These are phyloP conservation scores for Volucella inflata DNA, from an alignment of 2,888 invertebrate genomes.

Conservation along the genomic window DNA sequence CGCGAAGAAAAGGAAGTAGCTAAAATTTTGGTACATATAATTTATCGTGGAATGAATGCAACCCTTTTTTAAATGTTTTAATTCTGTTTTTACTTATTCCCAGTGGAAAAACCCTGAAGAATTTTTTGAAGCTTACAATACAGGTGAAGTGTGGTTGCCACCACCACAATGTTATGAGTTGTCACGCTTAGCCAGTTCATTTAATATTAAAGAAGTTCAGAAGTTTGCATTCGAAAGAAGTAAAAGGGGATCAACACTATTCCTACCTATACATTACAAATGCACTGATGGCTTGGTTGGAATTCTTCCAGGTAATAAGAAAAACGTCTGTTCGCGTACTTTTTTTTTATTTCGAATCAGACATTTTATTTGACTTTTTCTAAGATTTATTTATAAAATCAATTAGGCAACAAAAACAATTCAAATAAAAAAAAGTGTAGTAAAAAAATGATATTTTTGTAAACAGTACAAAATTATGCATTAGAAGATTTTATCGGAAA, in stretches of 20 bases:
- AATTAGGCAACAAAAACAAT: no score
- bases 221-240: slow-evolving; percentile 86
- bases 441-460: no score
- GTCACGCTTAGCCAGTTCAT: slow-evolving; percentile 86
- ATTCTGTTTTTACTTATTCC: slow-evolving; percentile 77
- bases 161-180: slow-evolving; percentile 93
- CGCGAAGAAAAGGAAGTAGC: slow-evolving; percentile 77
- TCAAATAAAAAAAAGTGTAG: no score
- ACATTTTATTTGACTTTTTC: no score
- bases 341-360: no score
- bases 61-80: background rate
- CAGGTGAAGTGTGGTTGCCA: slow-evolving; percentile 84
- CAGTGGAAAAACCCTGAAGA: slow-evolving; percentile 88
- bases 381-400: no score
- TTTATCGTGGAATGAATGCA: background rate
- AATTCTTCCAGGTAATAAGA: slow-evolving; percentile 86
- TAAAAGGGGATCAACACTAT: slow-evolving; percentile 84
- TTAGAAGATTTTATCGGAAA: no score
- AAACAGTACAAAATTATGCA: no score
- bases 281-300: slow-evolving; percentile 86
- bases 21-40: slow-evolving; percentile 17
- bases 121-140: slow-evolving; percentile 76
- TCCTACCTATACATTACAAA: slow-evolving; percentile 85
- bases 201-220: slow-evolving; percentile 85
- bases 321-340: background rate